A percentile compares a stretch with the other conserved stretches of the same genome.
Evolutionary conservation across 2,888 invertebrate species (phyloP).

Genomic region (Scaptomyza parva): DNA sequence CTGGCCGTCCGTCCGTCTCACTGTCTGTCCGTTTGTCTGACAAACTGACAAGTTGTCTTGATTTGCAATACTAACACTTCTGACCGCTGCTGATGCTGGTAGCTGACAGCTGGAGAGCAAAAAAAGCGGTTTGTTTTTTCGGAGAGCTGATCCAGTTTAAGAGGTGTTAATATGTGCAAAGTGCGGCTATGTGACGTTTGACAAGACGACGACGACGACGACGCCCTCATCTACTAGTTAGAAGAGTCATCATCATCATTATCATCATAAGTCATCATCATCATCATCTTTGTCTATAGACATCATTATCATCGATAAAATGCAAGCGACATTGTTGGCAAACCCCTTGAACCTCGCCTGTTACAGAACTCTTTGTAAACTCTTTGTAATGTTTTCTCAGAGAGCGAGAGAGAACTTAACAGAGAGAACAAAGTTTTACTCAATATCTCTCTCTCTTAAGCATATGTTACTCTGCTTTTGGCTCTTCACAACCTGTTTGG

Average conservation of each 20-base stretch:
- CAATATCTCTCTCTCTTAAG: conserved; percentile 58
- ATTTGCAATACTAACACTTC: too few species aligned
- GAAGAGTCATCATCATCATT: conserved; percentile 7
- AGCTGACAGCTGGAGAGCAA: not conserved
- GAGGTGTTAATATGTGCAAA: conserved; percentile 70
- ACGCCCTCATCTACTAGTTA: conserved; percentile 43
- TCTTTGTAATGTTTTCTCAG: conserved; percentile 45
- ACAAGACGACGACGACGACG: conserved; percentile 41
- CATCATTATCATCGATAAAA: conserved; percentile 58
- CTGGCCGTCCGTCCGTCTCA: not conserved
- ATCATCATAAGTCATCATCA: conserved; percentile 29
- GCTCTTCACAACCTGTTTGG: conserved; percentile 73
- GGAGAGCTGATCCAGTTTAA: conserved; percentile 56
- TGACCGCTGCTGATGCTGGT: not conserved
- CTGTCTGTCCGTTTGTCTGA: not conserved
- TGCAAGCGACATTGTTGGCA: conserved; percentile 63
- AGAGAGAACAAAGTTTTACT: not conserved
- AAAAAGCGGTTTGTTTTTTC: not conserved
- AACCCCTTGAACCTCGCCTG: not conserved
- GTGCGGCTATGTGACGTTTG: conserved; percentile 54
- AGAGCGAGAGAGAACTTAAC: conserved; percentile 8
- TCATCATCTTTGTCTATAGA: conserved; percentile 19
- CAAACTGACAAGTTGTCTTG: conserved; percentile 8
- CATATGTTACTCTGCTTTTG: conserved; percentile 58
- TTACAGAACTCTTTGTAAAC: conserved; percentile 1